Conservation (phyloP, 2,113 vertebrate genomes). For the Speoplatyrhinus poulsoni region DNA sequence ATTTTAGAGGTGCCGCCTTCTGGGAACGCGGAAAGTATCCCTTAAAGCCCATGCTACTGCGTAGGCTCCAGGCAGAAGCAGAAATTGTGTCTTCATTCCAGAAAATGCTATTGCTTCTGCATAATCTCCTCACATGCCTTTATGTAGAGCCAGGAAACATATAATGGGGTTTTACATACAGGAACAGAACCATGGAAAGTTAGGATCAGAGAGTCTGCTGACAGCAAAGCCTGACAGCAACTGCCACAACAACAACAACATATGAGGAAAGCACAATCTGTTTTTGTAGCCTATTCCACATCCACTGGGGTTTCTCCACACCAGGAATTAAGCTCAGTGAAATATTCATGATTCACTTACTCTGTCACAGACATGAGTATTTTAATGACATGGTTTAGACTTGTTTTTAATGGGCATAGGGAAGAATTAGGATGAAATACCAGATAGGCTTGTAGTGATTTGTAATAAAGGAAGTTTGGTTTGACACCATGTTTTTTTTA, state of each 20-base stretch:
- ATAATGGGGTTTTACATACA: neutral
- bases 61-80: too few relatives aligned
- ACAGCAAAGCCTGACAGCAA: slow-evolving; percentile 52
- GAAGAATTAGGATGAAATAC: too few relatives aligned
- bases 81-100: too few relatives aligned
- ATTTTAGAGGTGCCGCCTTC: too few relatives aligned
- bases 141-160: neutral
- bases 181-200: slow-evolving; percentile 30
- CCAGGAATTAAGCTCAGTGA: slow-evolving; percentile 37
- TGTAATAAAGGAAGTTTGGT: too few relatives aligned
- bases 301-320: slow-evolving; percentile 27
- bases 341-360: slow-evolving; percentile 27
- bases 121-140: neutral
- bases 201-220: slow-evolving; percentile 26
- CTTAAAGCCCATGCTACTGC: too few relatives aligned
- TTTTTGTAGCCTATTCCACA: slow-evolving; percentile 15
- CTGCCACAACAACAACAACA: slow-evolving; percentile 28
- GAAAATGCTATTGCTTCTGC: neutral
- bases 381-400: neutral
- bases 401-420: neutral
- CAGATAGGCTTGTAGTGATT: too few relatives aligned
- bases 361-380: neutral
- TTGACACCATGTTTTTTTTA: neutral
- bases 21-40: too few relatives aligned
- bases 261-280: slow-evolving; percentile 53